These are phyloP conservation scores for Heliconius congener DNA, from an alignment of 1,140 invertebrate genomes.

Conservation along the genomic window DNA sequence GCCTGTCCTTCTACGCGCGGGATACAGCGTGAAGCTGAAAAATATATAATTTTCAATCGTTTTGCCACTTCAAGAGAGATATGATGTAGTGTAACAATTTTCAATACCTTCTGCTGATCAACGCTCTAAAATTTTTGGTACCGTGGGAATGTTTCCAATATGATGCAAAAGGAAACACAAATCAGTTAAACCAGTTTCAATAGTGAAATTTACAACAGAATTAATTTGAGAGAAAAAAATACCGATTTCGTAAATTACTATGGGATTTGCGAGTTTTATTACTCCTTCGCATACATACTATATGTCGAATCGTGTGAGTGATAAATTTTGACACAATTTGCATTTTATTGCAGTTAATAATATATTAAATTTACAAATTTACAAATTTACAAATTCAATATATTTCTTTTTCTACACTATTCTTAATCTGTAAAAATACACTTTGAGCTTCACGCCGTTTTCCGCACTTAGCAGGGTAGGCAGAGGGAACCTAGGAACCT, in stretches of 20 bases:
- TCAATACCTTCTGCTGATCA: background rate
- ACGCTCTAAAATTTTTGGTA: conserved; percentile 27
- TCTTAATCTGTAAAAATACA: no score
- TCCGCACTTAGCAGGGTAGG: no score
- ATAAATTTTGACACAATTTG: conserved; percentile 28
- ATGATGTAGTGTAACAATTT: background rate
- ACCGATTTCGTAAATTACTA: conserved; percentile 36
- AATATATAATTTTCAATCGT: no score
- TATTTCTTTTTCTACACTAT: background rate
- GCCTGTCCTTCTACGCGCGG: no score
- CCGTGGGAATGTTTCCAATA: conserved; percentile 48
- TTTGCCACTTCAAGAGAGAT: no score
- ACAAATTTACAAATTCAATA: background rate
- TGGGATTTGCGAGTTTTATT: conserved; percentile 35
- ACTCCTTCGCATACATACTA: conserved; percentile 19
- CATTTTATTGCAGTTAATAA: conserved; percentile 28
- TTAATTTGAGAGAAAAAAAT: conserved; percentile 44
- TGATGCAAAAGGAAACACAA: conserved; percentile 46
- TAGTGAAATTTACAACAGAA: conserved; percentile 50
- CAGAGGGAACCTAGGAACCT: no score
- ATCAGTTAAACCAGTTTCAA: conserved; percentile 49
- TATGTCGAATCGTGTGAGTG: conserved; percentile 34
- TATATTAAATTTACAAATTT: conserved; percentile 2
- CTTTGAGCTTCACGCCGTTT: no score
- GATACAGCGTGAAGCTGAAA: no score